phyloP scores from a whole-genome alignment of 2,888 invertebrate genomes.

The Ornithoptera priamus region DNA sequence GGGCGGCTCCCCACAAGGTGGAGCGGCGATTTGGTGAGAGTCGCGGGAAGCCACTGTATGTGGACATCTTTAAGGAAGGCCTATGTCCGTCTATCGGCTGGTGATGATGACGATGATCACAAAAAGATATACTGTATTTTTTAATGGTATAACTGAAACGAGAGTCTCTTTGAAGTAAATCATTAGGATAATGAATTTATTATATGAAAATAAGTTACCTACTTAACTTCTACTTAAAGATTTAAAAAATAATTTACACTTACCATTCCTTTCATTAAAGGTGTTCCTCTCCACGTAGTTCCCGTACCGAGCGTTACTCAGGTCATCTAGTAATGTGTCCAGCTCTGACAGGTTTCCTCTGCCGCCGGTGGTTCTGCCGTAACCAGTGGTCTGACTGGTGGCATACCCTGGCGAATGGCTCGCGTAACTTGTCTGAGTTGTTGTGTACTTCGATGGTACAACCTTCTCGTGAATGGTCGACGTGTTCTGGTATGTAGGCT shows the following conservation, averaged over 20 bases:
- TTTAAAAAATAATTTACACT: conserved; percentile 36
- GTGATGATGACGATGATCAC: no score
- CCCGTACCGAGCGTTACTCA: conserved; percentile 87
- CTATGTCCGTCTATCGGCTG: no score
- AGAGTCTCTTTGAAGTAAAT: no score
- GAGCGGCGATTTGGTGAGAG: no score
- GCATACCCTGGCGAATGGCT: conserved; percentile 49
- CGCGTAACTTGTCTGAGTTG: conserved; percentile 46
- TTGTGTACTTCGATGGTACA: conserved; percentile 66
- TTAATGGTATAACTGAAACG: no score
- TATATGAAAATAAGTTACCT: no score
- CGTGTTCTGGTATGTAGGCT: conserved; percentile 85
- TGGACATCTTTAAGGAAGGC: no score
- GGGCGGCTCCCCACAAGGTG: no score
- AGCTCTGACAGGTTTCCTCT: conserved; percentile 91
- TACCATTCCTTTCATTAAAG: conserved; percentile 61
- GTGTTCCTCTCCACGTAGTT: conserved; percentile 63
- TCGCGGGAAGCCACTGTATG: no score
- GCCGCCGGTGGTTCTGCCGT: conserved; percentile 56
- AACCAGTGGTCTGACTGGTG: conserved; percentile 42
- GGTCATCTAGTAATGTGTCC: conserved; percentile 93
- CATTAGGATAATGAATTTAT: no score
- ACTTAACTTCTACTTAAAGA: no score
- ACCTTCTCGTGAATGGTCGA: conserved; percentile 69
- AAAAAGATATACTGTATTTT: no score